Conservation (phyloP, 2,113 vertebrate genomes). For the Zosterops japonicus region DNA sequence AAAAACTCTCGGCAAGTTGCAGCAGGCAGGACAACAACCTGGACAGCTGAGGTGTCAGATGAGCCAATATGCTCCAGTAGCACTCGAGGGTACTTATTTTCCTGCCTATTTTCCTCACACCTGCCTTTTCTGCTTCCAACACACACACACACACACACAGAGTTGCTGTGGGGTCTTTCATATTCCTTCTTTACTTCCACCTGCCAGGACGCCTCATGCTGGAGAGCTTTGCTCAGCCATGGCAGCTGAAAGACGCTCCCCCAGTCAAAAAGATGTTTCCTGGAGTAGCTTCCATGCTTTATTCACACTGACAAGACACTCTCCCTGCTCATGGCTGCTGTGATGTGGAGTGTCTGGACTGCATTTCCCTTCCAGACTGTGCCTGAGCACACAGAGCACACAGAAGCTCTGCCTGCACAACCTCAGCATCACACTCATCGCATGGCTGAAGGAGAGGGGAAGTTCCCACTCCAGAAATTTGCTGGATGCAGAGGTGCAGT, state of each 20-base stretch:
- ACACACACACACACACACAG: neutral
- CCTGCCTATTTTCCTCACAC: neutral
- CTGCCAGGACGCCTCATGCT: neutral
- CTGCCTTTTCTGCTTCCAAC: neutral
- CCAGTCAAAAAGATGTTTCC: neutral
- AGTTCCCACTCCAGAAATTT: neutral
- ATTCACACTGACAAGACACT: neutral
- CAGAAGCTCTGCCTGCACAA: no score
- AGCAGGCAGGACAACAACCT: neutral
- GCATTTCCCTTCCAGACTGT: neutral
- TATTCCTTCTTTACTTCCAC: neutral
- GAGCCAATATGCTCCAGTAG: neutral
- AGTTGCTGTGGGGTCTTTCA: neutral
- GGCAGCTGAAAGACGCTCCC: neutral
- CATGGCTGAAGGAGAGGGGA: neutral
- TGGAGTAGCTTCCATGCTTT: neutral
- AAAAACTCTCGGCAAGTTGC: neutral
- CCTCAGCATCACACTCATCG: accelerated
- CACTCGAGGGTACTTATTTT: neutral
- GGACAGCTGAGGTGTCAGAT: neutral
- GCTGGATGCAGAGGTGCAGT: neutral
- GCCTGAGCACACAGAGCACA: neutral
- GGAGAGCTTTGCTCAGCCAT: neutral
- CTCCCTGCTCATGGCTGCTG: neutral
- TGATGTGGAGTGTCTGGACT: neutral